Evolutionary conservation across 1,140 invertebrate species (phyloP).

Genomic region (Paracyclopina nana): DNA sequence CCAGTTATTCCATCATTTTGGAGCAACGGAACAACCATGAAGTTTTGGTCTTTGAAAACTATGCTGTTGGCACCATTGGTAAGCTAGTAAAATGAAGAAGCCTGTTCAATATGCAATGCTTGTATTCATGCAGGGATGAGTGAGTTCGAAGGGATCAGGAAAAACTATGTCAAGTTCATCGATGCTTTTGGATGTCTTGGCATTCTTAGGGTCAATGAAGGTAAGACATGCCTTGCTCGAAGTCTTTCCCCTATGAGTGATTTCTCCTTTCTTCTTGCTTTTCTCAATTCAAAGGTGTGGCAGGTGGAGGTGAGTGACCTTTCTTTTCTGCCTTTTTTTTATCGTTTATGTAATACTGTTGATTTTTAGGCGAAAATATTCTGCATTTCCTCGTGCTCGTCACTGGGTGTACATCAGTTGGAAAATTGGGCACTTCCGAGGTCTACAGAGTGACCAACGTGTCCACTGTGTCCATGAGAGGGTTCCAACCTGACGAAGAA

Average conservation of each 20-base stretch:
- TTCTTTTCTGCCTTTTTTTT: too few relatives aligned
- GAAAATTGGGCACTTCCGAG: conserved; percentile 78
- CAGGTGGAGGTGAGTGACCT: too few relatives aligned
- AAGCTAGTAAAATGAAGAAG: background rate
- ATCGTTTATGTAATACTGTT: conserved; percentile 12
- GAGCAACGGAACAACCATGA: background rate
- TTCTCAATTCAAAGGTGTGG: too few relatives aligned
- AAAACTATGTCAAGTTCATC: conserved; percentile 62
- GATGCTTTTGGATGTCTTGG: conserved; percentile 86
- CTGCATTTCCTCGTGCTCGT: conserved; percentile 71
- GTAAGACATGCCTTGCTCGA: conserved; percentile 22
- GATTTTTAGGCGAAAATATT: conserved; percentile 43
- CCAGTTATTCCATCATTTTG: background rate
- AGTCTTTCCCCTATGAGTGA: background rate
- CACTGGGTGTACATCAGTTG: conserved; percentile 82
- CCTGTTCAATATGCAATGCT: background rate
- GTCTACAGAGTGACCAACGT: conserved; percentile 83
- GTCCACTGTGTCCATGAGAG: conserved; percentile 59
- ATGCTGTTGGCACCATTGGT: background rate
- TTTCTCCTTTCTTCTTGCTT: too few relatives aligned
- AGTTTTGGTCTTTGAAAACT: conserved; percentile 3
- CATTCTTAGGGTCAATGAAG: conserved; percentile 61
- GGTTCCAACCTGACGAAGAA: conserved; percentile 16
- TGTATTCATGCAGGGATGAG: conserved; percentile 26
- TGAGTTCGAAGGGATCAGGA: conserved; percentile 68